phyloP scores from a whole-genome alignment of 1,140 invertebrate genomes.

The Diorhabda elongata region DNA sequence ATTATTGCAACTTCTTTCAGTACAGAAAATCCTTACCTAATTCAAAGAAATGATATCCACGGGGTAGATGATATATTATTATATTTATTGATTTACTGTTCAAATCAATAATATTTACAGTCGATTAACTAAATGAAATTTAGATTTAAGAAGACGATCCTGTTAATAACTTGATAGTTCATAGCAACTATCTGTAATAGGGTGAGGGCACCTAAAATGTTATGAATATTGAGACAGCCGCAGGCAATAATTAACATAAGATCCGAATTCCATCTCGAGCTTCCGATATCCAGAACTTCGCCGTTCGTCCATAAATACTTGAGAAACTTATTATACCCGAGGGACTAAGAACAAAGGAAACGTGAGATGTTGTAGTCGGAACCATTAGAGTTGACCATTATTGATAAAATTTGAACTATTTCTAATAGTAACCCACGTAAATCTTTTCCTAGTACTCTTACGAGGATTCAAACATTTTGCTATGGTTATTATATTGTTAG shows the following conservation, averaged over 20 bases:
- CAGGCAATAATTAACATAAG: slow-evolving; percentile 43
- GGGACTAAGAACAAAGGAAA: background rate
- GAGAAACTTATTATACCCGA: slow-evolving; percentile 12
- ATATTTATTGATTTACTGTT: no score
- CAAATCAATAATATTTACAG: no score
- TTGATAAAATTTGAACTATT: no score
- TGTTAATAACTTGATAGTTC: slow-evolving; percentile 26
- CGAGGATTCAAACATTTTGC: no score
- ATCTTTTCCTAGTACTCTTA: no score
- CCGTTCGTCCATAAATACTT: slow-evolving; percentile 15
- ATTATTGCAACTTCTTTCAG: no score
- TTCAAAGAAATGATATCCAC: no score
- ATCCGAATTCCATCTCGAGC: slow-evolving; percentile 26
- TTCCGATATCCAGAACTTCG: slow-evolving; percentile 7
- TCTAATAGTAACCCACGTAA: no score
- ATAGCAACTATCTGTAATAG: slow-evolving; percentile 36
- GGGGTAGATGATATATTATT: no score
- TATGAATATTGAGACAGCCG: slow-evolving; percentile 42
- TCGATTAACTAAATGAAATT: no score
- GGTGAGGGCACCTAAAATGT: slow-evolving; percentile 32
- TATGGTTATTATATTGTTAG: no score
- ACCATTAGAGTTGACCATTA: background rate
- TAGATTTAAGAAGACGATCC: background rate
- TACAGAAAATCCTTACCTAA: no score
- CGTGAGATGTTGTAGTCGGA: background rate